Percentiles rank a stretch among this genome's conserved stretches.
Conservation (phyloP, 2,888 invertebrate species). For the Nomada hirtipes region DNA sequence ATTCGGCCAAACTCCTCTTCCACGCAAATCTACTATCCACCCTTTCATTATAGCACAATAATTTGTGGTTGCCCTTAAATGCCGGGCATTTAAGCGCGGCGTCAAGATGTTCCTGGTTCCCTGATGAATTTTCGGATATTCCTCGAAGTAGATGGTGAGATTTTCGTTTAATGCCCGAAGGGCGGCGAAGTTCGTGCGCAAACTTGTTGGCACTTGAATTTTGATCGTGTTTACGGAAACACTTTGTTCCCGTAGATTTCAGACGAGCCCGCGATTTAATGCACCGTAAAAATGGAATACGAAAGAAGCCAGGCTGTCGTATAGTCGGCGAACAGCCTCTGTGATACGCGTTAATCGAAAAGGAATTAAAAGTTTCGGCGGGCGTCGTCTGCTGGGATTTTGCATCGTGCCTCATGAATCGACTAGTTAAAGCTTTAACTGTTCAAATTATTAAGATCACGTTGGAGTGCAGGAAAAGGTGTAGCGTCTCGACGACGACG, state of each 20-base stretch:
- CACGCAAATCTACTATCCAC: too few relatives aligned
- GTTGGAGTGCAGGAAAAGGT: background rate
- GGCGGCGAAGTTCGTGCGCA: slow-evolving; percentile 35
- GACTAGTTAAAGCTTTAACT: slow-evolving; percentile 21
- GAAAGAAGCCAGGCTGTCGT: slow-evolving; percentile 5
- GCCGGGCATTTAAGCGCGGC: too few relatives aligned
- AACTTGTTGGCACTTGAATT: slow-evolving; percentile 44
- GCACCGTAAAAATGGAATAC: slow-evolving; percentile 44
- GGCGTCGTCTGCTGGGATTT: slow-evolving; percentile 15
- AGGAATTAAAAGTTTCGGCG: slow-evolving; percentile 45
- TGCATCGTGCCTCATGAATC: slow-evolving; percentile 11
- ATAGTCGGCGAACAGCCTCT: slow-evolving; percentile 12
- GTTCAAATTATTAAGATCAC: slow-evolving; percentile 35
- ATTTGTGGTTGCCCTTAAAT: too few relatives aligned
- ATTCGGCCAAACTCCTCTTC: too few relatives aligned
- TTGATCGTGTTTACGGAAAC: slow-evolving; percentile 44
- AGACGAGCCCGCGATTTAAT: slow-evolving; percentile 31
- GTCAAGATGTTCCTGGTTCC: background rate
- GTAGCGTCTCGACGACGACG: background rate
- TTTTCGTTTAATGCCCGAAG: slow-evolving; percentile 40
- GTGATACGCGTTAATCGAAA: slow-evolving; percentile 31
- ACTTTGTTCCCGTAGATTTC: slow-evolving; percentile 39
- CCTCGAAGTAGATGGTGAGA: slow-evolving; percentile 6
- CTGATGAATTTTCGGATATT: slow-evolving; percentile 24
- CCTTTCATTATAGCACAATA: too few relatives aligned